Evolutionary conservation across 2,888 invertebrate genomes (phyloP).

Genomic region (Euspilapteryx auroguttella): DNA sequence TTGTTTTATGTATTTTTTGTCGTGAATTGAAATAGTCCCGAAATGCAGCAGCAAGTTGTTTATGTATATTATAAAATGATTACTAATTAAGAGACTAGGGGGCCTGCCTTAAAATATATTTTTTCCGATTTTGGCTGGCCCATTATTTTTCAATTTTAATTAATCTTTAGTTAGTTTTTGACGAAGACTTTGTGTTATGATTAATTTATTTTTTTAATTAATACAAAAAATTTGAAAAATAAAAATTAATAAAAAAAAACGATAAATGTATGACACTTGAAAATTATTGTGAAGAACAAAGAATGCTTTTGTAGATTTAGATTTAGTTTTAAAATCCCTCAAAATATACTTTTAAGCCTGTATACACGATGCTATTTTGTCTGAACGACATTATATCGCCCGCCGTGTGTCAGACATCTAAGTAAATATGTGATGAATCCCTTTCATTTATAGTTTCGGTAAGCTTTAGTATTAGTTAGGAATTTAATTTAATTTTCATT

Average conservation of each 20-base stretch:
- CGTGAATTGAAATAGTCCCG: constrained; percentile 31
- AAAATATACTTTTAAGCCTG: too few species aligned
- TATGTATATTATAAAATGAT: not conserved
- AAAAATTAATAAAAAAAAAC: constrained; percentile 3
- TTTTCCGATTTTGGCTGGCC: not conserved
- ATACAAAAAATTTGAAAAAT: not conserved
- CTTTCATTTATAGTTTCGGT: too few species aligned
- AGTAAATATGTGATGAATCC: too few species aligned
- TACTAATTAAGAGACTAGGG: not conserved
- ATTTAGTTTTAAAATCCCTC: too few species aligned
- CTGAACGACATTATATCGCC: too few species aligned
- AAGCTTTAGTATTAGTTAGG: too few species aligned
- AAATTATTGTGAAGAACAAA: constrained; percentile 7
- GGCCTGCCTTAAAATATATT: constrained; percentile 2
- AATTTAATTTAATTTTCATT: too few species aligned
- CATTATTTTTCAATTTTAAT: too few species aligned
- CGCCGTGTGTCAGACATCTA: too few species aligned
- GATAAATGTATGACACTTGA: not conserved
- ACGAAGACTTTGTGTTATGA: not conserved
- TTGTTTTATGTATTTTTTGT: too few species aligned
- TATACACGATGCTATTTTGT: too few species aligned
- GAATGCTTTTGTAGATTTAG: too few species aligned
- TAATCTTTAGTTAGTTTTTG: not conserved
- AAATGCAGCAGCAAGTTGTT: not conserved
- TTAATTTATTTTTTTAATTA: not conserved